Percentiles rank a stretch among this genome's conserved stretches.
phyloP scores from a whole-genome alignment of 2,113 vertebrate species.

The Hassar affinis region DNA sequence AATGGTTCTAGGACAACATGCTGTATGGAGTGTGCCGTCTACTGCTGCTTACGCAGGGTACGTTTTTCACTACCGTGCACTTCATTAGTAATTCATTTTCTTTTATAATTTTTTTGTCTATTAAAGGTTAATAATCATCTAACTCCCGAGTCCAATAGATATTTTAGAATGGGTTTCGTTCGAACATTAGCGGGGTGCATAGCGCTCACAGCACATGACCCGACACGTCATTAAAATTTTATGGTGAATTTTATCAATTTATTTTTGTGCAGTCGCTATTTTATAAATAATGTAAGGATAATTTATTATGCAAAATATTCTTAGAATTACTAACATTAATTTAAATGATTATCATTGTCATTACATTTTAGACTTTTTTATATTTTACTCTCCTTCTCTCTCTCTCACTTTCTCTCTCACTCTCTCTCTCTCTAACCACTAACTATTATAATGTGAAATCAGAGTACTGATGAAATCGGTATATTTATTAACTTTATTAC shows the following conservation, averaged over 20 bases:
- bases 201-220: neutral
- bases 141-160: neutral
- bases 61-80: neutral
- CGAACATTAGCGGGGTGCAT: neutral
- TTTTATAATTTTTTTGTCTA: neutral
- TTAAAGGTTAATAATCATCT: neutral
- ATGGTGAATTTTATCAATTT: neutral
- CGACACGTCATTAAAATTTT: neutral
- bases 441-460: neutral
- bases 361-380: neutral
- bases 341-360: neutral
- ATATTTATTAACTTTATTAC: neutral
- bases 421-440: neutral
- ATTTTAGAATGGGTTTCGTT: neutral
- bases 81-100: neutral
- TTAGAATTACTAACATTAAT: neutral
- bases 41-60: neutral
- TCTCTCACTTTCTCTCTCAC: too few relatives aligned
- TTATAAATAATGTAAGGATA: neutral
- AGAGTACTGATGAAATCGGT: neutral
- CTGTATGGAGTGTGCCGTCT: neutral
- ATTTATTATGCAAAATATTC: neutral
- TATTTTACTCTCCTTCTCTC: neutral
- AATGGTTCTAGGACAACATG: neutral
- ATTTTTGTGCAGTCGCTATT: neutral